Conservation (phyloP, 2,888 invertebrate genomes). For the Caenorhabditis afra region DNA sequence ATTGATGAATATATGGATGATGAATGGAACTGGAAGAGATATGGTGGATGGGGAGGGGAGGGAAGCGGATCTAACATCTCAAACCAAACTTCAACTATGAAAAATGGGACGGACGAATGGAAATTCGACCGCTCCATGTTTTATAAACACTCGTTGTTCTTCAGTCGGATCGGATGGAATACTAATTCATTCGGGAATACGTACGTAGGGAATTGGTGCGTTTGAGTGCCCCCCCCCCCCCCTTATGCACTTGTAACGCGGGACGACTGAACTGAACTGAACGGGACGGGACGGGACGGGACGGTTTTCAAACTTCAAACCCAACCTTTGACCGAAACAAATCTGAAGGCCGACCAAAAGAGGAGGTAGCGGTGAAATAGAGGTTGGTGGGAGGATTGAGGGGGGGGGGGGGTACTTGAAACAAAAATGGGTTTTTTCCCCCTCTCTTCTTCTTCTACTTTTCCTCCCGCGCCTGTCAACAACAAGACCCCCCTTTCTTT, state of each 20-base stretch:
- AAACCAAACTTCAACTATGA: conserved; percentile 3
- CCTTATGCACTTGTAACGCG: too few relatives aligned
- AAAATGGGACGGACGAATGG: not conserved
- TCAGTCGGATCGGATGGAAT: too few relatives aligned
- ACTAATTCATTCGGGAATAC: too few relatives aligned
- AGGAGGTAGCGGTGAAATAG: too few relatives aligned
- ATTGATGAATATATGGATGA: conserved; percentile 38
- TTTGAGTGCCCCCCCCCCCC: too few relatives aligned
- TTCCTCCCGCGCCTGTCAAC: conserved; percentile 13
- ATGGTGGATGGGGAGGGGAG: not conserved
- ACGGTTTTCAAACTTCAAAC: too few relatives aligned
- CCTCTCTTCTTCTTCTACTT: too few relatives aligned
- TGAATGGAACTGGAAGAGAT: not conserved
- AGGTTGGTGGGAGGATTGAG: too few relatives aligned
- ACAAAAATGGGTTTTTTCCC: conserved; percentile 34
- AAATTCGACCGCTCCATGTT: not conserved
- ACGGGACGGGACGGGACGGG: too few relatives aligned
- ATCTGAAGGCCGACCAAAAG: conserved; percentile 22
- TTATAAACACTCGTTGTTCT: not conserved
- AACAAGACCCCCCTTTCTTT: conserved; percentile 1
- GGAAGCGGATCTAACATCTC: conserved; percentile 13
- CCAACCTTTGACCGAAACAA: conserved; percentile 9
- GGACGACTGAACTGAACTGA: too few relatives aligned
- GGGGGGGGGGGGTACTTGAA: conserved; percentile 31
- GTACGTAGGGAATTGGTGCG: too few relatives aligned